Conservation (phyloP, 1,140 invertebrate genomes). For the Metopolophium dirhodum region DNA sequence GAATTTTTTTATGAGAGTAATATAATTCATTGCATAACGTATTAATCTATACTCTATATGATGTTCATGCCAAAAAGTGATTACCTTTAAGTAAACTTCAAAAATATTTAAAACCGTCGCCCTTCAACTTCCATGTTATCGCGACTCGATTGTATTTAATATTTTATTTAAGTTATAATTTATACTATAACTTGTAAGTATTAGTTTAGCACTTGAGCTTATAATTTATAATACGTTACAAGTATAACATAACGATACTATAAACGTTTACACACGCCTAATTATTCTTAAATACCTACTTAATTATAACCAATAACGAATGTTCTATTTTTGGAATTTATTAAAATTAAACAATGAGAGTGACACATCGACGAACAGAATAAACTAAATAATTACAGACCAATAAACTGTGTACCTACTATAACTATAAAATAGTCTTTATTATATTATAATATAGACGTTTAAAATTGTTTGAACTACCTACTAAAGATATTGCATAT, state of each 20-base stretch:
- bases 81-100: background rate
- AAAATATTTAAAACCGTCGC: background rate
- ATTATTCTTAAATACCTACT: background rate
- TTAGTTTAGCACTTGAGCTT: background rate
- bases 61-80: background rate
- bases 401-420: background rate
- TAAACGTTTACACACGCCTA: background rate
- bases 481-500: no score
- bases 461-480: no score
- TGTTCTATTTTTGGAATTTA: background rate
- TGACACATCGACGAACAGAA: background rate
- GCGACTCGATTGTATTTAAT: background rate
- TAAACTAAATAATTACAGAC: background rate
- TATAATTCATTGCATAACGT: background rate
- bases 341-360: background rate
- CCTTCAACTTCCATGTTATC: no score
- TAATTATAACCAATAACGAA: background rate
- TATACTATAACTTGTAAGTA: background rate
- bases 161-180: background rate
- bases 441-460: no score
- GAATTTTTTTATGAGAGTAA: background rate
- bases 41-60: background rate
- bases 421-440: background rate
- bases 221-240: background rate
- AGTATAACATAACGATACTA: background rate